Base-by-base conservation (phyloP, 1,140 invertebrate genomes). In the Drosophila jambulina region DNA sequence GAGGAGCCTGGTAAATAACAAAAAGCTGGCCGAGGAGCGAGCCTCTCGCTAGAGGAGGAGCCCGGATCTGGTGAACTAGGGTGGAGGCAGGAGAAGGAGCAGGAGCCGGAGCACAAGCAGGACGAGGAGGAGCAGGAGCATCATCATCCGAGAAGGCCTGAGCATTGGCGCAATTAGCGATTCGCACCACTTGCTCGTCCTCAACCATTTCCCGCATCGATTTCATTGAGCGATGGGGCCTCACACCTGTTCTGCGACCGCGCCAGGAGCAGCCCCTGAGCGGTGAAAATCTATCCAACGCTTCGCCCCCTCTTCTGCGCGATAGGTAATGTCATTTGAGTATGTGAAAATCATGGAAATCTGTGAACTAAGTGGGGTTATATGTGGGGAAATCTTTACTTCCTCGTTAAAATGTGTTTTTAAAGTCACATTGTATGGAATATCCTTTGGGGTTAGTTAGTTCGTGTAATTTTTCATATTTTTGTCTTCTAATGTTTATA, bases 181-280 rank as follows among this genome's bases (percentile, higher is more conserved):
- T 88, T 82, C 72, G 77, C 78, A 80, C 78, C 80, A 91, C 81
- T 80, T 80, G 91, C 84, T 92, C 92, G 82, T 81, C 82, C 76
- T 91, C 91, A 93, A 97, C 96, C 96, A 98, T 98, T 98, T 97
- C 97, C 95, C 96, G 97, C 95, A 96, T 97, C 96, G 97, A 97
- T 95, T 97, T 97, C 94, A 96, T 97, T 94, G 97, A 97, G 95
- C 97, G 97, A 97, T 98, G 97, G 97, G 97, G 97, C 96, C 96
- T 97, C 94, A 97, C 97, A 95, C 97, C 97, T 96, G 97, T 97
- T 96, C 96, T 97, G 95, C 96, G 96, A 95, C 97, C 97, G 95
- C 96, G 96, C 95, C 96, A 97, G 96, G 97, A 97, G 95, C 96
- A 96, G 95, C 96, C 91, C 67, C 79, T 91, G 69, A 91, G 91